Evolutionary conservation across 2,797 vertebrate species (phyloP), one percentile per base, ranked within the genome.

Genomic region (Neosilurus mollespiculum): DNA sequence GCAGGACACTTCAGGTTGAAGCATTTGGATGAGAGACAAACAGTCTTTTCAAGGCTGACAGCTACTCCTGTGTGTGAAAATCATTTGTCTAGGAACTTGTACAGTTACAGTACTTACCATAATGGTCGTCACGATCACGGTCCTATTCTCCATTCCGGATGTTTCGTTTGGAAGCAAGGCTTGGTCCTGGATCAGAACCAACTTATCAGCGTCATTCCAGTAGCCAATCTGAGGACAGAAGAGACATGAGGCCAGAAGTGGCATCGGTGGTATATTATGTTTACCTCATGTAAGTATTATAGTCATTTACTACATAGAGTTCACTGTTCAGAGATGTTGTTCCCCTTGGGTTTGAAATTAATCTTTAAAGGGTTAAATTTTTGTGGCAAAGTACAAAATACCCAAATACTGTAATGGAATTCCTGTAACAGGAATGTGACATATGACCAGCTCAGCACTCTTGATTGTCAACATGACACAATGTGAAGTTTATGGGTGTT

Each of bases 141-240:
- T 99, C 86, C 97, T 94, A 81, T 99, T 99, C 91, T 99, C 98
- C 90, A 98, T 96, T n/a, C 95, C 92, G 22, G 97, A 94, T 84
- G 96, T 97, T 88, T 99, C 98, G 89, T 99, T 99, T 89, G 95
- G 96, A 66, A 97, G 93, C 54, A 94, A 93, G 75, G 96, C 96
- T 69, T 98, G 96, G 87, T 96, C 97, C 91, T 99, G 98, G 90
- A 98, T 97, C 90, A 99, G 91, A 87, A 99, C 98, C 84, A 99
- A 92, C 89, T 98, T 99, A 93, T 99, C 98, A 88, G 96, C 97
- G 89, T 99, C 98, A 0, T 98, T 99, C 98, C 98, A 99, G 92
- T 99, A 99, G 83, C 98, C 98, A 85, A 99, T 97, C 98, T 99
- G 90, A 58, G 49, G 66, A 84, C 10, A 26, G 84, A 49, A 86